Percentiles rank a stretch among this genome's conserved stretches.
phyloP scores from a whole-genome alignment of 2,113 vertebrate genomes.

The Rhinolophus ferrumequinum region DNA sequence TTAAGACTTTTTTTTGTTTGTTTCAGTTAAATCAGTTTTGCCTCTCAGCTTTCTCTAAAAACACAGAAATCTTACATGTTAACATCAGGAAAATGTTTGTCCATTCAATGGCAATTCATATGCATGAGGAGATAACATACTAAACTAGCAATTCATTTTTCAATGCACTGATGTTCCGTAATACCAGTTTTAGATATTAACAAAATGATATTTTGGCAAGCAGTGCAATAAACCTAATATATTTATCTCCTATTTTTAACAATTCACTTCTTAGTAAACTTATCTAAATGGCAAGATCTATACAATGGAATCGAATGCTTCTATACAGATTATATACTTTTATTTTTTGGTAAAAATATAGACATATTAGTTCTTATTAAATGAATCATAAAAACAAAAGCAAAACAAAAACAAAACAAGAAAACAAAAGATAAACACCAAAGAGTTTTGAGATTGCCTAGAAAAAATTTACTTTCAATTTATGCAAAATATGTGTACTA shows the following conservation, averaged over 20 bases:
- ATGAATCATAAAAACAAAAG: not conserved
- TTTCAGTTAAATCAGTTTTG: not conserved
- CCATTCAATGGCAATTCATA: not conserved
- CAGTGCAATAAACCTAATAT: not conserved
- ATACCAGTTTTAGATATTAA: not conserved
- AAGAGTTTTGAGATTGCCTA: not conserved
- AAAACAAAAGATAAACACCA: not conserved
- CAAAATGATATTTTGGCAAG: conserved; percentile 29
- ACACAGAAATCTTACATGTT: not conserved
- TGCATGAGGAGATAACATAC: not conserved
- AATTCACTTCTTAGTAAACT: not conserved
- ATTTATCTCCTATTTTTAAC: not conserved
- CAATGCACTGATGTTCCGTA: not conserved
- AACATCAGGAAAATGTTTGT: not conserved
- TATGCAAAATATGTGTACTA: not conserved
- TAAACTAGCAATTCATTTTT: not conserved
- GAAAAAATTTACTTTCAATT: conserved; percentile 21
- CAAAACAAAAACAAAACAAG: not conserved
- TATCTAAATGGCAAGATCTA: not conserved
- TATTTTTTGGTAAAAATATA: not conserved
- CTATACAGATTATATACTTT: not conserved
- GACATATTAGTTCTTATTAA: not conserved
- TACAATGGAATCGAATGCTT: not conserved
- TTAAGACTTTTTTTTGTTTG: not conserved
- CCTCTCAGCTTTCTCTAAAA: not conserved